phyloP scores from a whole-genome alignment of 2,888 invertebrate species.

The Pollenia griseotomentosa region DNA sequence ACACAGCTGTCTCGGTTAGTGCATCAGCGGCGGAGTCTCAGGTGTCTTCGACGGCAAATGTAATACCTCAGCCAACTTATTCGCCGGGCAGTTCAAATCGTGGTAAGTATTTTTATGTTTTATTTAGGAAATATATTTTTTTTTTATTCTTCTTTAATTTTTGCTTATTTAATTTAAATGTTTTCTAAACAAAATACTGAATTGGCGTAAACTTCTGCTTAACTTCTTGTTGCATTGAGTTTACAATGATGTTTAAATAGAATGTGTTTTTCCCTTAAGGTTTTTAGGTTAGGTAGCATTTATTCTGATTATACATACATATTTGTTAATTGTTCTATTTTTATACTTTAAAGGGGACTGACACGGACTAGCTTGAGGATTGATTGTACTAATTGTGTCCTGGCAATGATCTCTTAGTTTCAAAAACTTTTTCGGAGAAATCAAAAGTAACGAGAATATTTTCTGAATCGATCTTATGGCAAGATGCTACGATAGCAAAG shows the following conservation, averaged over 20 bases:
- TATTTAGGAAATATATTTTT: conserved; percentile 49
- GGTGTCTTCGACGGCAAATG: conserved; percentile 81
- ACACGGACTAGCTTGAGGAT: too few species aligned
- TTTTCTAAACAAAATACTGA: conserved; percentile 57
- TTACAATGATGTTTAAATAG: conserved; percentile 73
- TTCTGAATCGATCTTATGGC: too few species aligned
- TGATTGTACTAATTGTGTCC: too few species aligned
- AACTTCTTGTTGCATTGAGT: conserved; percentile 84
- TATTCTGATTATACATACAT: not conserved
- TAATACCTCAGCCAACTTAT: conserved; percentile 86
- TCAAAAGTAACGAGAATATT: too few species aligned
- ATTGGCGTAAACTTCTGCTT: conserved; percentile 80
- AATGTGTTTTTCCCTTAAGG: not conserved
- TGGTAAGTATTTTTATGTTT: conserved; percentile 86
- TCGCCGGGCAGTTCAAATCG: conserved; percentile 91
- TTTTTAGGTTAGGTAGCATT: not conserved
- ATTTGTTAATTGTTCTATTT: not conserved
- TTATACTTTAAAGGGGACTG: not conserved
- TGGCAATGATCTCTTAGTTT: too few species aligned
- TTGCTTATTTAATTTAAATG: conserved; percentile 50
- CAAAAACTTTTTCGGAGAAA: too few species aligned
- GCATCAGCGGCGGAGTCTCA: conserved; percentile 82
- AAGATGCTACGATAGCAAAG: too few species aligned
- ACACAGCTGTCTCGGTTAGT: conserved; percentile 88
- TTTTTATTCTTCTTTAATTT: conserved; percentile 56